Evolutionary conservation across 2,113 vertebrate species (phyloP).

Genomic region (Cyprinus carpio): DNA sequence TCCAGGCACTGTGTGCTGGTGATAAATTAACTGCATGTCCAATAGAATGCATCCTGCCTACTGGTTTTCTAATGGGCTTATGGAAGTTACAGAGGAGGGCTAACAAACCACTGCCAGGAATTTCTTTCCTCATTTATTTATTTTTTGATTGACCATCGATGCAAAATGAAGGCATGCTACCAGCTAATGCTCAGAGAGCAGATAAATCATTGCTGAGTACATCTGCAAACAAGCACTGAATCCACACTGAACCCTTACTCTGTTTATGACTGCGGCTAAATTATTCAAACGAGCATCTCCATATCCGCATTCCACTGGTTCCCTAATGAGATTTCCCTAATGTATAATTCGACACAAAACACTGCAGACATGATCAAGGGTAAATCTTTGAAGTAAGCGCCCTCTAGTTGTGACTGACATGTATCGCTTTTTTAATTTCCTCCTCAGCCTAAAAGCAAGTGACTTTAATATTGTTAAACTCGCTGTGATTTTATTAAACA

Average conservation of each 20-base stretch:
- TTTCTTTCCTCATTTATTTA: neutral
- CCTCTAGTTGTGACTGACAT: constrained; percentile 12
- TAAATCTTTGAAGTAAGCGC: neutral
- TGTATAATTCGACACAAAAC: neutral
- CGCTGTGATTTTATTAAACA: neutral
- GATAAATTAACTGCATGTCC: constrained; percentile 38
- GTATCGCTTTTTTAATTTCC: neutral
- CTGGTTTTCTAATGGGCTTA: constrained; percentile 29
- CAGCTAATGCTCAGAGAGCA: neutral
- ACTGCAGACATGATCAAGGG: neutral
- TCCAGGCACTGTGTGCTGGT: constrained; percentile 14
- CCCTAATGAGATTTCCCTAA: neutral
- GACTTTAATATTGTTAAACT: neutral
- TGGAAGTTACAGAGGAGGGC: neutral
- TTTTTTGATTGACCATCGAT: neutral
- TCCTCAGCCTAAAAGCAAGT: neutral
- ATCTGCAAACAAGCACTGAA: neutral
- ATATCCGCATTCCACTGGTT: neutral
- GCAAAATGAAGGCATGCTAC: neutral
- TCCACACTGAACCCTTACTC: neutral
- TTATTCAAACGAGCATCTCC: neutral
- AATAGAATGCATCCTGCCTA: neutral
- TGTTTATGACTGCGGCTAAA: neutral
- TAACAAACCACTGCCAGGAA: neutral
- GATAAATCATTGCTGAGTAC: neutral